Evolutionary conservation across 1,140 invertebrate species (phyloP), one percentile per base, ranked within the genome.

Genomic region (Amyelois transitella): DNA sequence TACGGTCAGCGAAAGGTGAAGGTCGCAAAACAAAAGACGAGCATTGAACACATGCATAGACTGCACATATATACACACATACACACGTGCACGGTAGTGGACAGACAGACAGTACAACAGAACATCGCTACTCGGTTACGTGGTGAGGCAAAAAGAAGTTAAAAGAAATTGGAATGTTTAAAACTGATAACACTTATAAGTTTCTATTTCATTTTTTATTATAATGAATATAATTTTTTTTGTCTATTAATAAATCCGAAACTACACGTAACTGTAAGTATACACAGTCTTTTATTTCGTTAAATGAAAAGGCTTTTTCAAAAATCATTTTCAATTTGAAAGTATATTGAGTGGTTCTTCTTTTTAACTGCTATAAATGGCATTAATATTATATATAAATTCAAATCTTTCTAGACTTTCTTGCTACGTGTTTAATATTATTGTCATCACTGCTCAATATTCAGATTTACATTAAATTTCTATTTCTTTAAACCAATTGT

Each of bases 41-140:
- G 19, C 38, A 24, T 28, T 52, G 22, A 43, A 58, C 55, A 38
- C n/a, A n/a, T n/a, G n/a, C n/a, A n/a, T n/a, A n/a, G 22, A 18
- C 24, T 14, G 48, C 5, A 28, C 20, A 51, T 7, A 24, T 43
- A 28, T 43, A 19, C 32, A 52, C 28, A 52, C 52, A 54, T 21
- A 17, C 17, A n/a, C 49, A 24, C 8, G n/a, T 24, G 22, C 8
- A 38, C 63, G 60, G 61, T 59, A 62, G 66, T 58, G 58, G 58
- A 58, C 53, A 58, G 55, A 56, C 55, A 57, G 54, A 50, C 53
- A 17, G 44, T 8, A 54, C 47, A 56, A 63, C 56, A 56, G 66
- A 65, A 69, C 70, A 68, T 63, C 57, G 72, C 75, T 72, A 75
- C 81, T 75, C 72, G 59, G 67, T 70, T 79, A 79, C 77, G 70